Evolutionary conservation across 2,113 vertebrate species (phyloP).

Genomic region (Elgaria multicarinata): DNA sequence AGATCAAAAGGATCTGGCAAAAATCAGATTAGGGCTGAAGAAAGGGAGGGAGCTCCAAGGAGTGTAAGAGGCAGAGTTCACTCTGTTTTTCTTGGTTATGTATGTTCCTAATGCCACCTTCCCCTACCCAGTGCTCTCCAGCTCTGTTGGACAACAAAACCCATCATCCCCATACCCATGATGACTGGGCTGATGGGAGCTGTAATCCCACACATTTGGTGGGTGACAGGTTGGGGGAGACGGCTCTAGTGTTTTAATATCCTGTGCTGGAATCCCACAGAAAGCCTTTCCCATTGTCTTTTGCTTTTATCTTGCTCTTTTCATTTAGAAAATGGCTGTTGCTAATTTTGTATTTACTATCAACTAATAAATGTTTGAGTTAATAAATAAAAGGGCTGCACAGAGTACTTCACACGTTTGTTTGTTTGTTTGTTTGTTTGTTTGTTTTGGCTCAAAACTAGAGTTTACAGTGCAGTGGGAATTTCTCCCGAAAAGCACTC

Average conservation of each 20-base stretch:
- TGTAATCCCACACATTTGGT: too few species aligned
- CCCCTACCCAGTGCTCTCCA: too few species aligned
- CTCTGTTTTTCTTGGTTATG: slow-evolving; percentile 73
- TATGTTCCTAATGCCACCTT: slow-evolving; percentile 41
- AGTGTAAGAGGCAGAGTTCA: slow-evolving; percentile 80
- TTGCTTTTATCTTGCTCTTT: slow-evolving; percentile 18
- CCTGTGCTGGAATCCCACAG: slow-evolving; percentile 74
- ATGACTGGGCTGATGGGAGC: too few species aligned
- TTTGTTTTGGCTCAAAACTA: background rate
- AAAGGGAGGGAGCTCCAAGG: slow-evolving; percentile 72
- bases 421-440: too few species aligned
- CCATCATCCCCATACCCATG: too few species aligned
- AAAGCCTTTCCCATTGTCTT: slow-evolving; percentile 66
- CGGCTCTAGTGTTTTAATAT: slow-evolving; percentile 63
- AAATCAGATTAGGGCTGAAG: slow-evolving; percentile 92
- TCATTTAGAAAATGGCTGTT: slow-evolving; percentile 63
- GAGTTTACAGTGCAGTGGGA: background rate
- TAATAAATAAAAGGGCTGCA: slow-evolving; percentile 23
- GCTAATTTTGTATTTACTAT: slow-evolving; percentile 53
- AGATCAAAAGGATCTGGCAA: slow-evolving; percentile 94
- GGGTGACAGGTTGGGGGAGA: too few species aligned
- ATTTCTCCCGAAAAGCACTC: background rate
- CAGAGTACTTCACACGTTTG: background rate
- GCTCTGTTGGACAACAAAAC: too few species aligned
- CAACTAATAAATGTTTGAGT: background rate